Evolutionary conservation across 1,140 invertebrate genomes (phyloP), one percentile per base, ranked within the genome.

Genomic region (Drosophila watanabei): DNA sequence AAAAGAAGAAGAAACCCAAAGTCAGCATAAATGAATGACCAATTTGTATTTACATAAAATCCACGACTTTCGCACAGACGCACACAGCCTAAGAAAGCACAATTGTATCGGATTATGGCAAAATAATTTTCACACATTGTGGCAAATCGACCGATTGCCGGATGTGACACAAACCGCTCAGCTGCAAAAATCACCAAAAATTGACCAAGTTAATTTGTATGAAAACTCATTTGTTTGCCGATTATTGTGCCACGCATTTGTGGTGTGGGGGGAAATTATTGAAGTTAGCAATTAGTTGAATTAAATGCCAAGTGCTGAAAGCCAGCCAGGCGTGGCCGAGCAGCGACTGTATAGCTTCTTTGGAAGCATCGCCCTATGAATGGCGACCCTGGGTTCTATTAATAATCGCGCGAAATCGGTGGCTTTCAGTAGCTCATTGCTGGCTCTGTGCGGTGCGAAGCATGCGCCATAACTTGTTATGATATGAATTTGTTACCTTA

Each of bases 221-320:
- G 39, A 75, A 78, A 70, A 52, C 59, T 69, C 79, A 84, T 88
- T 80, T 80, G 72, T 51, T 35, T 76, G 64, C 82, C 76, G 73
- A 72, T 88, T 78, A 79, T 77, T 83, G 80, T 56, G 64, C 61
- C 61, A 37, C 54, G 39, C 35, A 49, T 43, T 57, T 46, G 51
- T 30, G 28, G 51, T 69, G n/a, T 24, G 24, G 24, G 73, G 75
- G 73, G 79, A 91, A 91, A 91, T 91, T 91, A 78, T 88, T 91
- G 79, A 88, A 91, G 76, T 80, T 69, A 49, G 54, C 89, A 88
- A 91, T 91, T 91, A 91, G 77, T 64, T 52, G 54, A 82, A 82
- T 87, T 87, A 80, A 77, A 60, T 51, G 41, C 28, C 39, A 57
- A 86, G 76, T 75, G 62, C 66, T 77, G 61, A 65, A 65, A 75